Conservation (phyloP, 2,888 invertebrate species). For the Ypsolopha scabrella region DNA sequence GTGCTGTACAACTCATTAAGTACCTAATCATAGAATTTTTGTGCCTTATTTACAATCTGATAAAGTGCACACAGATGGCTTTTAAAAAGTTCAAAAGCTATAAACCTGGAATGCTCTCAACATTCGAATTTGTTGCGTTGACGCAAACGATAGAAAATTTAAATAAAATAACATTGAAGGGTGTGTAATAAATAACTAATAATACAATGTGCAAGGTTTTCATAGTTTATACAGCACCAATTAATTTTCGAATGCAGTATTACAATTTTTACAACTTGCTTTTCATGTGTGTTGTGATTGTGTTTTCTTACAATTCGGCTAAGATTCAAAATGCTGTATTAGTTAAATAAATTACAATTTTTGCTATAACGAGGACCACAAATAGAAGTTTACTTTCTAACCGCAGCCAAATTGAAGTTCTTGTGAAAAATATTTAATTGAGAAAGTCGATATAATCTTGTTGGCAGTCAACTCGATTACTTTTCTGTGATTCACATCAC, state of each 20-base stretch:
- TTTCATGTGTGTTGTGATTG: too few relatives aligned
- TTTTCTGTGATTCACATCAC: not conserved
- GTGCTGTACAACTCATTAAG: too few relatives aligned
- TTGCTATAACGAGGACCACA: not conserved
- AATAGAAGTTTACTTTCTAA: constrained; percentile 3
- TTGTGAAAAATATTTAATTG: not conserved
- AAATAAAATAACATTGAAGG: constrained; percentile 1
- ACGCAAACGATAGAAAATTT: not conserved
- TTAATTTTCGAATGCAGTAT: too few relatives aligned
- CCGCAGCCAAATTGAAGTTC: not conserved
- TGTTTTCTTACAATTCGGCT: not conserved
- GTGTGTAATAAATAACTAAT: too few relatives aligned
- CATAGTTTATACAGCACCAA: too few relatives aligned
- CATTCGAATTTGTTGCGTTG: not conserved
- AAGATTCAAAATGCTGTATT: not conserved
- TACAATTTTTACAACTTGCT: too few relatives aligned
- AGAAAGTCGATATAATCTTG: not conserved
- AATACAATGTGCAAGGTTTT: not conserved
- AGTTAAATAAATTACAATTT: not conserved
- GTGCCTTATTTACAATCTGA: too few relatives aligned
- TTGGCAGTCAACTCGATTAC: too few relatives aligned
- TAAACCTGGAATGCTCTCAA: not conserved
- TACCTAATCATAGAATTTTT: too few relatives aligned
- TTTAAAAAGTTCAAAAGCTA: too few relatives aligned
- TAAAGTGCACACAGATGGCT: too few relatives aligned